Conservation (phyloP, 2,888 invertebrate genomes). For the Macrophya annulata region DNA sequence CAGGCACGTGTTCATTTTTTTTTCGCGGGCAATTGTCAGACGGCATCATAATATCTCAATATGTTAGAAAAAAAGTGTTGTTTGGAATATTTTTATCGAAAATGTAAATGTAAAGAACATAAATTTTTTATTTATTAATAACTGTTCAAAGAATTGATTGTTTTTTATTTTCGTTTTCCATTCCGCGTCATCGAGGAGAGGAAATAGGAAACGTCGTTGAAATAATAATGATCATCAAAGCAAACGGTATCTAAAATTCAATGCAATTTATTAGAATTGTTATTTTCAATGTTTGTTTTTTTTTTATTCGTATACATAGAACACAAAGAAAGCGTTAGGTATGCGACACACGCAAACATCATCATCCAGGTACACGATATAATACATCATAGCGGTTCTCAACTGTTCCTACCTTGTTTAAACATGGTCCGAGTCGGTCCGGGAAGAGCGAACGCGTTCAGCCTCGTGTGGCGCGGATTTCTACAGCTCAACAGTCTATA, state of each 20-base stretch:
- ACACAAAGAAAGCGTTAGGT: background rate
- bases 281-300: no score
- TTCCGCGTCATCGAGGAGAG: background rate
- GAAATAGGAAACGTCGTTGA: background rate
- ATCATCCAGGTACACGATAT: constrained; percentile 8
- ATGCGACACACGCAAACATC: constrained; percentile 33
- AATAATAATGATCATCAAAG: background rate
- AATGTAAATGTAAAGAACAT: background rate
- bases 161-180: background rate
- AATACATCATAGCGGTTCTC: constrained; percentile 19
- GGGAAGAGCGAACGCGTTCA: background rate
- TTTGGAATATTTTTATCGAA: background rate
- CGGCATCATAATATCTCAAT: background rate
- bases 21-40: constrained; percentile 37
- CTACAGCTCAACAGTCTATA: constrained; percentile 59
- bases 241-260: constrained; percentile 37
- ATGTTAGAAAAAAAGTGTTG: background rate
- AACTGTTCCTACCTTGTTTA: constrained; percentile 18
- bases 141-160: background rate
- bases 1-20: constrained; percentile 36
- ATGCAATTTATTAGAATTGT: constrained; percentile 19
- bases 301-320: background rate
- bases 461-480: constrained; percentile 68
- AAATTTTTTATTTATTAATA: background rate
- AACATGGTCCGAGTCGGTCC: background rate